Evolutionary conservation across 2,113 vertebrate species (phyloP).

Genomic region (Barbus barbus): DNA sequence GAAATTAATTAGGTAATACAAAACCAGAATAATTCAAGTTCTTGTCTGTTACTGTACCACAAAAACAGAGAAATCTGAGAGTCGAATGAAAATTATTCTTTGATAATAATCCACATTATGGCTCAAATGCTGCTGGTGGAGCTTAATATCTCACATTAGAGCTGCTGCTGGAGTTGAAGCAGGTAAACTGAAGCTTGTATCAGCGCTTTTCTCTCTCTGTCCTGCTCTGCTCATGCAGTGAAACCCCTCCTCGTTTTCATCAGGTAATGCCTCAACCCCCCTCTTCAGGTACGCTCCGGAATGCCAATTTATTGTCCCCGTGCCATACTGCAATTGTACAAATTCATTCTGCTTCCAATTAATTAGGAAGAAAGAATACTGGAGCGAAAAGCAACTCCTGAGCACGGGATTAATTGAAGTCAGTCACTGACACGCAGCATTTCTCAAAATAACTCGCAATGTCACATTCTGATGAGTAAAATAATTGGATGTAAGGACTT

Average conservation of each 20-base stretch:
- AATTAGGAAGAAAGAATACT: slow-evolving; percentile 53
- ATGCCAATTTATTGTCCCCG: slow-evolving; percentile 46
- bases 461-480: slow-evolving; percentile 66
- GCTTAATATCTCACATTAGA: neutral
- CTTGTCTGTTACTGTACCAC: neutral
- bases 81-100: neutral
- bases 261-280: slow-evolving; percentile 42
- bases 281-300: slow-evolving; percentile 37
- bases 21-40: neutral
- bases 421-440: slow-evolving; percentile 48
- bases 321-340: slow-evolving; percentile 38
- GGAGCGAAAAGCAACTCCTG: slow-evolving; percentile 51
- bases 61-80: neutral
- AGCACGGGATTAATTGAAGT: slow-evolving; percentile 63
- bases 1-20: neutral
- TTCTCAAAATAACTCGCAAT: slow-evolving; percentile 55
- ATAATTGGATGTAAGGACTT: slow-evolving; percentile 66
- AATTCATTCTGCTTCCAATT: slow-evolving; percentile 57
- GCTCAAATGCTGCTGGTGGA: slow-evolving; percentile 42
- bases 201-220: slow-evolving; percentile 42
- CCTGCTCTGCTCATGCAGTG: slow-evolving; percentile 6
- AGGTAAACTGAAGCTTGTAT: slow-evolving; percentile 62
- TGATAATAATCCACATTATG: neutral
- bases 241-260: slow-evolving; percentile 24
- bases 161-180: slow-evolving; percentile 44